Evolutionary conservation across 2,113 vertebrate species (phyloP).

Genomic region (Dipodomys stephensi): DNA sequence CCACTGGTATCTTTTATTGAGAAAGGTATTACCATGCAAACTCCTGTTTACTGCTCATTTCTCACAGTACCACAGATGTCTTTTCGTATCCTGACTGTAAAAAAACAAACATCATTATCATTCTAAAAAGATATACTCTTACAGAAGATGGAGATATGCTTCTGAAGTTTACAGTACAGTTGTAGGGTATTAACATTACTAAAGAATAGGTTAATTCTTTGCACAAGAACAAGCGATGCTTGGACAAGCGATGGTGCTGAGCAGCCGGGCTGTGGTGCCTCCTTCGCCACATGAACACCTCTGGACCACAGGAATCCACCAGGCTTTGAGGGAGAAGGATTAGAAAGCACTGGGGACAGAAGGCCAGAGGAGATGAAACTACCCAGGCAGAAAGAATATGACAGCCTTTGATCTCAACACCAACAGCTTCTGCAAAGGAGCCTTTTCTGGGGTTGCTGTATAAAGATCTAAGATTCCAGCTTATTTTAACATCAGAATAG

Average conservation of each 20-base stretch:
- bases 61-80: conserved; percentile 65
- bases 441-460: not conserved
- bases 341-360: conserved; percentile 12
- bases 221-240: not conserved
- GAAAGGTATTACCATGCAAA: conserved; percentile 72
- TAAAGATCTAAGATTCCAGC: not conserved
- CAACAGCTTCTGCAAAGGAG: conserved; percentile 18
- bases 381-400: conserved; percentile 14
- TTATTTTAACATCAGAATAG: not conserved
- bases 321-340: not conserved
- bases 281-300: not conserved
- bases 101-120: conserved; percentile 58
- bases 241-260: too few relatives aligned
- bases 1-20: not conserved
- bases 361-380: not conserved
- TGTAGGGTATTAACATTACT: conserved; percentile 54
- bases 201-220: not conserved
- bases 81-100: conserved; percentile 53
- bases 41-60: conserved; percentile 54
- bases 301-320: conserved; percentile 49
- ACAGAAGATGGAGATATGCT: not conserved
- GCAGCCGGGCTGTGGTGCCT: too few relatives aligned
- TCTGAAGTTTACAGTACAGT: conserved; percentile 28
- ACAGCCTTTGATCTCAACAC: accelerated
- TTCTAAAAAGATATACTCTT: conserved; percentile 51